phyloP scores from a whole-genome alignment of 1,140 invertebrate species.

The Leucophenga varia region DNA sequence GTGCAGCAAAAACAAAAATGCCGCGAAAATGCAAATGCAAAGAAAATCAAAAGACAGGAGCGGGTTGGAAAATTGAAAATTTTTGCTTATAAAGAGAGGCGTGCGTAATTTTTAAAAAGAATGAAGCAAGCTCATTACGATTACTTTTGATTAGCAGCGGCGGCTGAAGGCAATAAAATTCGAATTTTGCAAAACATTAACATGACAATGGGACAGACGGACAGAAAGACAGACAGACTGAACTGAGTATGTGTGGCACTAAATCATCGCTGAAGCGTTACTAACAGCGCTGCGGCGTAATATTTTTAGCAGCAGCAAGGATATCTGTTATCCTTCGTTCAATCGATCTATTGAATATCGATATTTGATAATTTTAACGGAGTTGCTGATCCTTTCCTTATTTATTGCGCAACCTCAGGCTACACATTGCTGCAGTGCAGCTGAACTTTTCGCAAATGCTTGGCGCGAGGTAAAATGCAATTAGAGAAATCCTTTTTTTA shows the following conservation, averaged over 20 bases:
- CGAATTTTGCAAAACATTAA: conserved; percentile 46
- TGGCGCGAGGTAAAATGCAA: conserved; percentile 51
- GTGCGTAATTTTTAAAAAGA: no score
- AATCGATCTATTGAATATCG: conserved; percentile 22
- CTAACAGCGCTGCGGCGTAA: conserved; percentile 37
- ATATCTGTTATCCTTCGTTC: no score
- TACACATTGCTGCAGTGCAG: conserved; percentile 24
- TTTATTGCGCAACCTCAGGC: conserved; percentile 17
- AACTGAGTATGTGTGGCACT: no score
- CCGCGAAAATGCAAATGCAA: conserved; percentile 34
- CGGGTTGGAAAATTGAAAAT: no score
- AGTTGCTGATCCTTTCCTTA: no score
- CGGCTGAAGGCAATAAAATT: conserved; percentile 46
- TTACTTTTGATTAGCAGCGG: conserved; percentile 41
- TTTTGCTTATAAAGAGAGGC: no score
- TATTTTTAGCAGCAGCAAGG: conserved; percentile 22
- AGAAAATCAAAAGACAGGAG: background rate
- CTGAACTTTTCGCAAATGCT: conserved; percentile 49
- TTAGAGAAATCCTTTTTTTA: conserved; percentile 39
- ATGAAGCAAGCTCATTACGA: conserved; percentile 28
- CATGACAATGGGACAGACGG: conserved; percentile 36
- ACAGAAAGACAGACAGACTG: background rate
- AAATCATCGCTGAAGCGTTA: conserved; percentile 34
- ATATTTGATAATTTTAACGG: background rate
- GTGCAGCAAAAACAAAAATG: conserved; percentile 15